Conservation (phyloP, 2,797 vertebrate genomes). For the Champsocephalus gunnari region DNA sequence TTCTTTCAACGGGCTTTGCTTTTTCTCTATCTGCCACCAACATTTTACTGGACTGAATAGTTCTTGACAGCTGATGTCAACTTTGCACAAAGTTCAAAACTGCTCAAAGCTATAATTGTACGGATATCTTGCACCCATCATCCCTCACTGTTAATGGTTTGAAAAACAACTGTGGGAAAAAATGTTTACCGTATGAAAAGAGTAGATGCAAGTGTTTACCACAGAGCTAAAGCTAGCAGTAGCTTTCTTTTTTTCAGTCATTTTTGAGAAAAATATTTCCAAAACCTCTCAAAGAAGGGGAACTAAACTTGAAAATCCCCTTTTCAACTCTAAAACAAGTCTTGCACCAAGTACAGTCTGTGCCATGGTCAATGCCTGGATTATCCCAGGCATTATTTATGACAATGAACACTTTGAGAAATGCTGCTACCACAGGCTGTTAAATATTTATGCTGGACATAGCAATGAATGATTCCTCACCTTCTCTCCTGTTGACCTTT, state of each 20-base stretch:
- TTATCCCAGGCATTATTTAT: conserved; percentile 16
- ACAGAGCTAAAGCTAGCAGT: not conserved
- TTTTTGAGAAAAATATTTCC: conserved; percentile 1
- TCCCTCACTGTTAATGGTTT: conserved; percentile 8
- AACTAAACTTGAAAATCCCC: not conserved
- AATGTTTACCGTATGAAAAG: conserved; percentile 34
- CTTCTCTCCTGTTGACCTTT: conserved; percentile 85
- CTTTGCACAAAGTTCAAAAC: conserved; percentile 38
- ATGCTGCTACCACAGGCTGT: not conserved
- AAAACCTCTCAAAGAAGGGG: not conserved
- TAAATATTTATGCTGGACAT: conserved; percentile 15
- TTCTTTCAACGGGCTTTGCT: conserved; percentile 16
- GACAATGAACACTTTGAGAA: conserved; percentile 8
- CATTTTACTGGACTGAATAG: conserved; percentile 32
- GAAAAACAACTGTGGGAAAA: conserved; percentile 31
- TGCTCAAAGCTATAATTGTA: conserved; percentile 16
- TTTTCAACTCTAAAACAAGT: conserved; percentile 13
- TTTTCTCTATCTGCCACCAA: conserved; percentile 22
- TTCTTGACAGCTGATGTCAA: conserved; percentile 28
- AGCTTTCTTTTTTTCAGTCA: conserved; percentile 8
- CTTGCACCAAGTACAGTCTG: conserved; percentile 17
- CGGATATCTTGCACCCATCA: not conserved
- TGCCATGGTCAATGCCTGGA: not conserved
- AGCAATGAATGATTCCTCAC: conserved; percentile 58
- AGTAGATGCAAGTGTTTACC: conserved; percentile 1